A percentile compares a stretch with the other conserved stretches of the same genome.
Conservation (phyloP, 2,797 vertebrate species). For the Syngnathus rostellatus region DNA sequence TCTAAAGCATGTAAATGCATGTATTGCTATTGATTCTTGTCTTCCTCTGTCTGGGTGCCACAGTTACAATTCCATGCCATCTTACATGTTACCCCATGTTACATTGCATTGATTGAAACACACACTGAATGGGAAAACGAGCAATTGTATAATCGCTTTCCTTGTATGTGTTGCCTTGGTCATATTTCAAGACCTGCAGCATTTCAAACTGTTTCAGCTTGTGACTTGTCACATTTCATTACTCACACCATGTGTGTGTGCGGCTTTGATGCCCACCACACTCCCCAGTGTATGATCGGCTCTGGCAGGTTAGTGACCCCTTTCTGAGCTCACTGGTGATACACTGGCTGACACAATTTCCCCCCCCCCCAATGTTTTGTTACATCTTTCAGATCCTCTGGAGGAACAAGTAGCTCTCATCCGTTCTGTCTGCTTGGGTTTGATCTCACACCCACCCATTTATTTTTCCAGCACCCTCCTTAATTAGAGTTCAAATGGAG, state of each 20-base stretch:
- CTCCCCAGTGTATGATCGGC: conserved; percentile 27
- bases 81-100: not conserved
- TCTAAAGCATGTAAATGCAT: not conserved
- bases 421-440: not conserved
- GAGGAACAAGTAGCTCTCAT: not conserved
- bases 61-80: not conserved
- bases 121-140: not conserved
- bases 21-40: not conserved
- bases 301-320: conserved; percentile 34
- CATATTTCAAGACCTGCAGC: conserved; percentile 40
- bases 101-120: not conserved
- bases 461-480: not conserved
- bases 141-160: not conserved
- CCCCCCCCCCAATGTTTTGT: not conserved
- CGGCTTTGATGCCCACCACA: conserved; percentile 7
- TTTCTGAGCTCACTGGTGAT: conserved; percentile 20
- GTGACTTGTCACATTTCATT: conserved; percentile 50
- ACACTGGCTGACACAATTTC: conserved; percentile 18
- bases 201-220: conserved; percentile 34
- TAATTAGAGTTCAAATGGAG: not conserved
- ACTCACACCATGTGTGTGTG: conserved; percentile 11
- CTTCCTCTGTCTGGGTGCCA: not conserved
- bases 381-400: not conserved
- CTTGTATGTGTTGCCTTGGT: conserved; percentile 6
- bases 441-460: not conserved